Conservation (phyloP, 2,113 vertebrate genomes). For the Scopus umbretta region DNA sequence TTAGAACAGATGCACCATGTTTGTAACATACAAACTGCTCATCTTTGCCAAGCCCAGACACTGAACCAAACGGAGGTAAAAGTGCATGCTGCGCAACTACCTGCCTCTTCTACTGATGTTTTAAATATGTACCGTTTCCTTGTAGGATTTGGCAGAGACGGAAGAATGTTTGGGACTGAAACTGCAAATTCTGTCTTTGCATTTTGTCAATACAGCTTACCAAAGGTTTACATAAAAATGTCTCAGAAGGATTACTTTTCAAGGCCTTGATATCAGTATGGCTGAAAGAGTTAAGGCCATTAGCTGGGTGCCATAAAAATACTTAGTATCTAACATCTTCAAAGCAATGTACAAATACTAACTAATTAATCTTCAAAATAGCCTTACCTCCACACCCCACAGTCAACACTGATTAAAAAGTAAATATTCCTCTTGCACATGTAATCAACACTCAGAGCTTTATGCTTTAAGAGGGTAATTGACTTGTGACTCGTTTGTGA, state of each 20-base stretch:
- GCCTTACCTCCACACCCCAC: constrained; percentile 52
- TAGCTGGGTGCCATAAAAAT: constrained; percentile 9
- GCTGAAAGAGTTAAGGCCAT: constrained; percentile 23
- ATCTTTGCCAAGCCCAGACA: neutral
- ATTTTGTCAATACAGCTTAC: neutral
- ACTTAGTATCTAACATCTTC: constrained; percentile 5
- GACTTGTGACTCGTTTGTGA: neutral
- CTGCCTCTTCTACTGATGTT: neutral
- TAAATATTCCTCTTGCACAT: constrained; percentile 30
- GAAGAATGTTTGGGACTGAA: neutral
- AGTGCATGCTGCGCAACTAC: neutral
- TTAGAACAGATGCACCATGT: neutral
- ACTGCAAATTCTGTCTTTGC: neutral
- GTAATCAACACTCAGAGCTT: constrained; percentile 35
- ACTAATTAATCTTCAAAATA: constrained; percentile 53
- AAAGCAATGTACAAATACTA: constrained; percentile 33
- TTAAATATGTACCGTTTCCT: neutral
- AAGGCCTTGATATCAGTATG: neutral
- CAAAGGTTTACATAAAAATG: neutral
- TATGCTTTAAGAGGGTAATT: constrained; percentile 26
- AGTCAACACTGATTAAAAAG: constrained; percentile 52
- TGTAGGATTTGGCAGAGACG: neutral
- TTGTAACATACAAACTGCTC: neutral
- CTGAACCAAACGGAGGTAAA: neutral
- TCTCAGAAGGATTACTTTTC: neutral